phyloP scores from a whole-genome alignment of 2,797 vertebrate species.

The Eulemur coronatus region DNA sequence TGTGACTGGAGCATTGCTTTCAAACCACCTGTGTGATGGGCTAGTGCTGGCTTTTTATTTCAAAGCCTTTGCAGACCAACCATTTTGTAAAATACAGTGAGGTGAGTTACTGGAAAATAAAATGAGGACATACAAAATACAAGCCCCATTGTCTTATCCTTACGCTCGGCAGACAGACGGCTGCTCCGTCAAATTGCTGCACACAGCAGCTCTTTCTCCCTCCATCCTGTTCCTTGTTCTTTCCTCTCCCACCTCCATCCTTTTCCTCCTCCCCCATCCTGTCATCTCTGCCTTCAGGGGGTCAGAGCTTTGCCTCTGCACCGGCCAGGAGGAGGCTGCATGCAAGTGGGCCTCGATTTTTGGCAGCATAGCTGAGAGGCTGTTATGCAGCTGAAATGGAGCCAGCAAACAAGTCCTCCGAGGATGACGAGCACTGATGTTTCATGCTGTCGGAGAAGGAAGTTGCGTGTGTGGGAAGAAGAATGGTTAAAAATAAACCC shows the following conservation, averaged over 20 bases:
- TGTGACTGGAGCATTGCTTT: not conserved
- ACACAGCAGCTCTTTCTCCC: not conserved
- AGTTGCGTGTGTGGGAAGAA: not conserved
- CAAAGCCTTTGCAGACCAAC: not conserved
- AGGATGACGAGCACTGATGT: not conserved
- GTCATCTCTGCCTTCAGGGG: not conserved
- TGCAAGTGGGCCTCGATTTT: not conserved
- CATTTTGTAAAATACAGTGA: not conserved
- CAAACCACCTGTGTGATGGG: not conserved
- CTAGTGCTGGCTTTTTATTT: not conserved
- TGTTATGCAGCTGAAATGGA: not conserved
- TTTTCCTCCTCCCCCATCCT: not conserved
- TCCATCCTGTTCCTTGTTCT: not conserved
- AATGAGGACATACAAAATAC: not conserved
- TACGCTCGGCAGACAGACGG: not conserved
- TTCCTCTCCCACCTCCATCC: not conserved
- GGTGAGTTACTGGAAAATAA: not conserved
- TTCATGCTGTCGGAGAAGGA: not conserved
- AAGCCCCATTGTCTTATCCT: not conserved
- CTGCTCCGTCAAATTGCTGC: not conserved
- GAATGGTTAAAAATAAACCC: not conserved
- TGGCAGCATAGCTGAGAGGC: not conserved
- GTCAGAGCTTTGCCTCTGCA: not conserved
- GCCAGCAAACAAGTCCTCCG: not conserved
- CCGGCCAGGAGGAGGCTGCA: not conserved